These are phyloP conservation scores for Nomada fucata DNA, from an alignment of 2,888 invertebrate genomes.

Conservation along the genomic window DNA sequence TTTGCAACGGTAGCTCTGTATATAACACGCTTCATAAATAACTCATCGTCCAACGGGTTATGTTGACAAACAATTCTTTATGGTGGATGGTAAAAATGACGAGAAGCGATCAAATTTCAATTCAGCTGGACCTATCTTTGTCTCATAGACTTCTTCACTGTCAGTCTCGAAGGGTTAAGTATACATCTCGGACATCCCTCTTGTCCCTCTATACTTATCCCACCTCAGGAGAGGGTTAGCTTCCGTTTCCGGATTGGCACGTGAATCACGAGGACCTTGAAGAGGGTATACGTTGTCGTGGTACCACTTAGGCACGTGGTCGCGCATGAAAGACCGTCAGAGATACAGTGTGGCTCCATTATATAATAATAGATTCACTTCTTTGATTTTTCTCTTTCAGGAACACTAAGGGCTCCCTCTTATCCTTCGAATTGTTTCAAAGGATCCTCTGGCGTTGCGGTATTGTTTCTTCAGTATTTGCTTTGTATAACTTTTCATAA, in stretches of 20 bases:
- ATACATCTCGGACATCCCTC: slow-evolving; percentile 63
- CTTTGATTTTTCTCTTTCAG: slow-evolving; percentile 67
- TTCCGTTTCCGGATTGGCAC: slow-evolving; percentile 83
- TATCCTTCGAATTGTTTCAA: slow-evolving; percentile 66
- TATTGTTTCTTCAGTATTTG: not conserved
- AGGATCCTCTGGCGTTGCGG: slow-evolving; percentile 1
- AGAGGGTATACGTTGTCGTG: slow-evolving; percentile 76
- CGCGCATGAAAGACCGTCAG: slow-evolving; percentile 75
- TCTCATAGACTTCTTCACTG: slow-evolving; percentile 37
- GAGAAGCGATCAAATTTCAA: slow-evolving; percentile 74
- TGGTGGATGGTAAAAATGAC: not conserved
- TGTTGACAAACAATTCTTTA: not conserved
- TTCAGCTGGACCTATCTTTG: slow-evolving; percentile 59
- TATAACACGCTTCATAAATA: not conserved
- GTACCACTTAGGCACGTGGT: slow-evolving; percentile 83
- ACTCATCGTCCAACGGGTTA: not conserved
- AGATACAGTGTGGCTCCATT: slow-evolving; percentile 52
- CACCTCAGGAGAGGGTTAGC: slow-evolving; percentile 75
- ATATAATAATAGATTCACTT: slow-evolving; percentile 11
- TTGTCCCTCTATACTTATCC: slow-evolving; percentile 57
- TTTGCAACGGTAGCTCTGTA: not conserved
- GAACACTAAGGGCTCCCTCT: slow-evolving; percentile 63
- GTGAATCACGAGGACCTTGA: slow-evolving; percentile 75
- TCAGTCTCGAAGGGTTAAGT: slow-evolving; percentile 79
- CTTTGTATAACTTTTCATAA: too few relatives aligned